Evolutionary conservation across 2,797 vertebrate species (phyloP).

Genomic region (Aplochiton taeniatus): DNA sequence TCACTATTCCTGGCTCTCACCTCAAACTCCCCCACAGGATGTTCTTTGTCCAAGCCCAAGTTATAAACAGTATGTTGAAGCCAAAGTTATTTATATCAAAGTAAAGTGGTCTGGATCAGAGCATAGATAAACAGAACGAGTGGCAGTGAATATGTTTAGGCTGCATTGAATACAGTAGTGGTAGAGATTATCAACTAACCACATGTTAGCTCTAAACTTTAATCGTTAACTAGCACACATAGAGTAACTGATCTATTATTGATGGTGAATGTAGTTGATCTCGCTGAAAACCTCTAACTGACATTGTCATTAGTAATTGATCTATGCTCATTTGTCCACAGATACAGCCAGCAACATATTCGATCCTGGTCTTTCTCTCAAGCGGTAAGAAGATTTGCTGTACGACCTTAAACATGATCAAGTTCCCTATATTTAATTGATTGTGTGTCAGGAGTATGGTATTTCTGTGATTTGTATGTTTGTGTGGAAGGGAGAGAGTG

Average conservation of each 20-base stretch:
- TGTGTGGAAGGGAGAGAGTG: not conserved
- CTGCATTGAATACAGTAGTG: slow-evolving; percentile 36
- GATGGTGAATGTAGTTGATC: not conserved
- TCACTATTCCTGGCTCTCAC: slow-evolving; percentile 36
- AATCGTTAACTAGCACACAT: not conserved
- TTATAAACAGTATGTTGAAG: too few relatives aligned
- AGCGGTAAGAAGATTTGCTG: slow-evolving; percentile 70
- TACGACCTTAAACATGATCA: not conserved
- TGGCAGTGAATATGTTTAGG: slow-evolving; percentile 28
- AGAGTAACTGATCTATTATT: not conserved
- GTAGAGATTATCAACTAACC: slow-evolving; percentile 25
- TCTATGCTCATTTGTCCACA: slow-evolving; percentile 50
- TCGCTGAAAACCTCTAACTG: not conserved
- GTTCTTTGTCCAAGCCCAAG: too few relatives aligned
- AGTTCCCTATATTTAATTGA: too few relatives aligned
- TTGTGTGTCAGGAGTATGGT: not conserved
- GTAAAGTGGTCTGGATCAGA: slow-evolving; percentile 24
- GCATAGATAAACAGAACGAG: slow-evolving; percentile 49
- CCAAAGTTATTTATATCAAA: slow-evolving; percentile 35
- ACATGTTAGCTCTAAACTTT: slow-evolving; percentile 20
- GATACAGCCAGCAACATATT: slow-evolving; percentile 74
- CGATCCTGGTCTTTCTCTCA: slow-evolving; percentile 83
- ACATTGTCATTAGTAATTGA: slow-evolving; percentile 11
- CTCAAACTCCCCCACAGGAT: slow-evolving; percentile 26
- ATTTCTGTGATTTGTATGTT: not conserved